Evolutionary conservation across 2,113 vertebrate species (phyloP), one percentile per base, ranked within the genome.

Genomic region (Macheiramphus alcinus): DNA sequence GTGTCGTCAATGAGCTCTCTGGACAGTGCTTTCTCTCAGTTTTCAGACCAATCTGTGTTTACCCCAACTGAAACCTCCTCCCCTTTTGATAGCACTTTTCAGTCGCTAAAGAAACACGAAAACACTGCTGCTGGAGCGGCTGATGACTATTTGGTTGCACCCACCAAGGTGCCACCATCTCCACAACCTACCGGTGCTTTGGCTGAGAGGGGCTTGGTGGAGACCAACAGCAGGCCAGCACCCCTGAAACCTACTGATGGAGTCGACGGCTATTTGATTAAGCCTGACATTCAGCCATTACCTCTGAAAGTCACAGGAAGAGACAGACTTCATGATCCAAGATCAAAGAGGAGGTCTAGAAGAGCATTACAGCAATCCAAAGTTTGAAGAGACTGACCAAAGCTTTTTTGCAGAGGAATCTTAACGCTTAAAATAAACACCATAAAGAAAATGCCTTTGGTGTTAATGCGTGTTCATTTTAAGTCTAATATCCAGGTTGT

Each of bases 11-110:
- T 99, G 96, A 99, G 99, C 96, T 99, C 99, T 34, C 95, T 99
- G 92, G 99, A 99, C 97, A 99, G 99, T 48, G 98, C 98, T 96
- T 99, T 99, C 94, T 99, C 98, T n/a, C 99, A 99, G 95, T 99
- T 99, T 97, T 99, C 99, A 16, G 99, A 99, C 89, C 98, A 98
- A 34, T 97, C 97, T 16, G 94, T 98, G 71, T 98, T 98, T 75
- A 98, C 98, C 21, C 94, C 98, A 43, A 97, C 97, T 13, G 98
- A 98, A 88, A 97, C 97, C 29, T 97, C 97, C 86, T 98, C 96
- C 80, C 97, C 98, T 45, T 94, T 98, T 0, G 96, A 98, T 36
- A 97, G 97, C 72, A 82, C 94, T 96, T 94, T 97, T 83, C 95
- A 96, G 70, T 70, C 80, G 4, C 95, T 95, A 63, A 98, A 94